A percentile compares a stretch with the other conserved stretches of the same genome.
Conservation (phyloP, 1,140 invertebrate species). For the Liolophura sinensis region DNA sequence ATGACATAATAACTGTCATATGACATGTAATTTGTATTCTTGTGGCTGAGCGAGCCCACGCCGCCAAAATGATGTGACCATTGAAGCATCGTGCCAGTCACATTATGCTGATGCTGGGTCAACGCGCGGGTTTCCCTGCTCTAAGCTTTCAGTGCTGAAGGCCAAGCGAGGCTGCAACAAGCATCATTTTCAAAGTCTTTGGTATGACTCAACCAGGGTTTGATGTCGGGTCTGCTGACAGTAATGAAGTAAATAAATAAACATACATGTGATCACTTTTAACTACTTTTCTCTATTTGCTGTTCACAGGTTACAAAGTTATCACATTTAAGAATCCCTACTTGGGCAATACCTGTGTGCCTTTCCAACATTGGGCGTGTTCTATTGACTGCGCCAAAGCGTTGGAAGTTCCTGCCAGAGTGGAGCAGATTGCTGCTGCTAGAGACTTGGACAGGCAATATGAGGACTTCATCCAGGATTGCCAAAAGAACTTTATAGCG, state of each 20-base stretch:
- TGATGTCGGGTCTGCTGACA: too few relatives aligned
- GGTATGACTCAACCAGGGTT: too few relatives aligned
- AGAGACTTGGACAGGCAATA: slow-evolving; percentile 53
- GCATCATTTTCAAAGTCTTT: too few relatives aligned
- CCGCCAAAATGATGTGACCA: not conserved
- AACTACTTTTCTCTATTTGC: slow-evolving; percentile 1
- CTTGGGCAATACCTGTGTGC: slow-evolving; percentile 64
- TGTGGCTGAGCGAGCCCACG: not conserved
- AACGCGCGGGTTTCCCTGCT: too few relatives aligned
- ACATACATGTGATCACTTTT: not conserved
- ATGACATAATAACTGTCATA: too few relatives aligned
- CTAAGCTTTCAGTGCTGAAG: too few relatives aligned
- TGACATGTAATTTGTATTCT: slow-evolving; percentile 3
- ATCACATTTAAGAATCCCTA: slow-evolving; percentile 64
- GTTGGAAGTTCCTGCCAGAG: slow-evolving; percentile 60
- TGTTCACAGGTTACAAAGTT: slow-evolving; percentile 60
- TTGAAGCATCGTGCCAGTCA: not conserved
- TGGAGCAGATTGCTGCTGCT: slow-evolving; percentile 57
- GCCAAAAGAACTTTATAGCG: slow-evolving; percentile 35
- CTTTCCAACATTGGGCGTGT: slow-evolving; percentile 64
- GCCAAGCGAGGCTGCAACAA: too few relatives aligned
- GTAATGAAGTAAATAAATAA: not conserved
- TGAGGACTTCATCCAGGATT: slow-evolving; percentile 52
- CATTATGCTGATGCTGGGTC: not conserved
- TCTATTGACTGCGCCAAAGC: slow-evolving; percentile 58